A percentile compares a stretch with the other conserved stretches of the same genome.
Conservation (phyloP, 1,140 invertebrate species). For the Planococcus citri region DNA sequence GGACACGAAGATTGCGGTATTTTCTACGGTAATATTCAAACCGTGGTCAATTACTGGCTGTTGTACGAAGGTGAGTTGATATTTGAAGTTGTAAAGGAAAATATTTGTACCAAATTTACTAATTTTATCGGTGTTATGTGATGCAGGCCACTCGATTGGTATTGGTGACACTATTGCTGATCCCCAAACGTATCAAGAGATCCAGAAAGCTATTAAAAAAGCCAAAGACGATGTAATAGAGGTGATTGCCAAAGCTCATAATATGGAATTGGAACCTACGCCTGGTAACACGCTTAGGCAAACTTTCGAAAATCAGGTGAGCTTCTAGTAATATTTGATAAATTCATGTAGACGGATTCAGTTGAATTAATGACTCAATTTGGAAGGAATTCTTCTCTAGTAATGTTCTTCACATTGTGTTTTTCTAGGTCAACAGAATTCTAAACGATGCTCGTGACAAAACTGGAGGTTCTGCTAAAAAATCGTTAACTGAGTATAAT, state of each 20-base stretch:
- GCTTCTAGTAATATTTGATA: too few relatives aligned
- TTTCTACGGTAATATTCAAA: slow-evolving; percentile 99
- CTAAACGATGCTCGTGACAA: slow-evolving; percentile 99
- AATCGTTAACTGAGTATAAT: slow-evolving; percentile 97
- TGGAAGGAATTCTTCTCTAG: too few relatives aligned
- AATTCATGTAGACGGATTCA: too few relatives aligned
- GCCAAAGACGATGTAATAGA: slow-evolving; percentile 99
- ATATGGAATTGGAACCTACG: slow-evolving; percentile 97
- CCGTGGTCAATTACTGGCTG: slow-evolving; percentile 97
- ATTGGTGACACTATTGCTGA: slow-evolving; percentile 99
- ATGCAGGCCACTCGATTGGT: slow-evolving; percentile 91
- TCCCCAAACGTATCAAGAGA: slow-evolving; percentile 94
- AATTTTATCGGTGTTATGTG: too few relatives aligned
- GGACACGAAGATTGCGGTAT: slow-evolving; percentile 93
- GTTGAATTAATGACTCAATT: too few relatives aligned
- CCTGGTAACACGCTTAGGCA: slow-evolving; percentile 85
- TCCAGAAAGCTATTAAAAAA: slow-evolving; percentile 95
- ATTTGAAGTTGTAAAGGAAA: too few relatives aligned
- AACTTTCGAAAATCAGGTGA: slow-evolving; percentile 58
- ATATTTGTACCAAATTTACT: too few relatives aligned
- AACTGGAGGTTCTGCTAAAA: slow-evolving; percentile 97
- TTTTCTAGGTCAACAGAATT: slow-evolving; percentile 90
- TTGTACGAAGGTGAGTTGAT: slow-evolving; percentile 65
- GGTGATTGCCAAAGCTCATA: slow-evolving; percentile 99
- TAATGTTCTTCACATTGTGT: too few relatives aligned